Base-by-base conservation (phyloP, 2,888 invertebrate genomes). In the Lasioglossum figueresi region DNA sequence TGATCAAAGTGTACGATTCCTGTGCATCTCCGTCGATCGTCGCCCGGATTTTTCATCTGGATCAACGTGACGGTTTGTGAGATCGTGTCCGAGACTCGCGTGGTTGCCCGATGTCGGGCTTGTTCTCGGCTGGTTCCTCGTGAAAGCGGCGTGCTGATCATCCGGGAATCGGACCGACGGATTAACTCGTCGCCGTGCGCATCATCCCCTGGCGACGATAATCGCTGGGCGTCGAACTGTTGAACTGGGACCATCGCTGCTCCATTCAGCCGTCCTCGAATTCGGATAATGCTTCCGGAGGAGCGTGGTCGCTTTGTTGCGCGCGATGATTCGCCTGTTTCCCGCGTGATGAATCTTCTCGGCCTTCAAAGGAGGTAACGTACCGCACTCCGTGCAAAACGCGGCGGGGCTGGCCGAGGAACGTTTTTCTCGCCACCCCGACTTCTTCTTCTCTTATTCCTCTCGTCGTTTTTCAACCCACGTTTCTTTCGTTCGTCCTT, bases 311-410 rank as follows among this genome's bases (percentile, higher is more conserved):
- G 80, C 76, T 74, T 79, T 84, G 72, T 82, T 85, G 79, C 80
- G 75, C 45, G 80, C 77, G 77, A 85, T 84, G 85, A 86, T 85
- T 82, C 76, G 63, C 27, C 81, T 79, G 85, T 72, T 87, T 80
- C 79, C 71, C 73, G 80, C 72, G 79, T 72, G 80, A 85, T 85
- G 80, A 85, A 85, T 83, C 73, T 70, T 71, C 79, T 66, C 80
- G 68, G 52, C 70, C 85, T 72, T 80, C 86, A 80, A 82, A 87
- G 85, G 76, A 87, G 87, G 85, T 85, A 87, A 85, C 85, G 87
- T 85, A 82, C 48, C 77, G 37, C 63, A 34, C 43, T 37, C 59
- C 76, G 79, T 19, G 76, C 34, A 40, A 79, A 73, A 48, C 75
- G 56, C 59, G 40, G 56, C 66, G 27, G n/a, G 80, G 85, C 71